Percentiles rank a stretch among this genome's conserved stretches.
Evolutionary conservation across 92 coral and sea anemone species (phyloP).

Genomic region (Desmophyllum pertusum): DNA sequence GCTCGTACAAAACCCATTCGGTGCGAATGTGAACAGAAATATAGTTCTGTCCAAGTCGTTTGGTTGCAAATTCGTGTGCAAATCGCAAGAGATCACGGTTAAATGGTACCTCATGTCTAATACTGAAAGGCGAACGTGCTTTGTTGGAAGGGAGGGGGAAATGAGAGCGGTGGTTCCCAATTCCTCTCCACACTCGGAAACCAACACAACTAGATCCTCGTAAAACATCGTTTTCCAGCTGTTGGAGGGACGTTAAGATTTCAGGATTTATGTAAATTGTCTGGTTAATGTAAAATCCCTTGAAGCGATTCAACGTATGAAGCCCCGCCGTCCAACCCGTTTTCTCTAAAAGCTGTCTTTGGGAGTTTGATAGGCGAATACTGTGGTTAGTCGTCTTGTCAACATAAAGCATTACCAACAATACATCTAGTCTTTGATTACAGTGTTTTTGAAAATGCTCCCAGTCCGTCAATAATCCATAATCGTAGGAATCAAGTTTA

Average conservation of each 20-base stretch:
- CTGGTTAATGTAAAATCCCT: conserved; percentile 72
- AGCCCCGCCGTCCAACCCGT: conserved; percentile 80
- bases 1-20: conserved; percentile 67
- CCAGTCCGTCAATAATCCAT: conserved; percentile 65
- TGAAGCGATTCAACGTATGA: conserved; percentile 57
- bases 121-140: conserved; percentile 42
- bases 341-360: conserved; percentile 47
- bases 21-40: conserved; percentile 85
- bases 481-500: conserved; percentile 61
- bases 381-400: conserved; percentile 38
- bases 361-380: conserved; percentile 34
- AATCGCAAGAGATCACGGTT: conserved; percentile 58
- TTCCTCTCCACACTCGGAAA: conserved; percentile 87
- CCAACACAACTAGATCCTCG: conserved; percentile 80
- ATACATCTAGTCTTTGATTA: conserved; percentile 67
- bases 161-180: conserved; percentile 73
- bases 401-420: conserved; percentile 74
- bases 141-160: conserved; percentile 63
- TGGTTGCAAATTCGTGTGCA: conserved; percentile 63
- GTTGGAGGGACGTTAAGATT: conserved; percentile 65
- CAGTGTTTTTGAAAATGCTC: conserved; percentile 74
- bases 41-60: conserved; percentile 59
- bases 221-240: conserved; percentile 69
- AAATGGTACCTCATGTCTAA: conserved; percentile 64
- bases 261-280: conserved; percentile 87